phyloP scores from a whole-genome alignment of 2,797 vertebrate species.

The Odontamblyopus lacepedii region DNA sequence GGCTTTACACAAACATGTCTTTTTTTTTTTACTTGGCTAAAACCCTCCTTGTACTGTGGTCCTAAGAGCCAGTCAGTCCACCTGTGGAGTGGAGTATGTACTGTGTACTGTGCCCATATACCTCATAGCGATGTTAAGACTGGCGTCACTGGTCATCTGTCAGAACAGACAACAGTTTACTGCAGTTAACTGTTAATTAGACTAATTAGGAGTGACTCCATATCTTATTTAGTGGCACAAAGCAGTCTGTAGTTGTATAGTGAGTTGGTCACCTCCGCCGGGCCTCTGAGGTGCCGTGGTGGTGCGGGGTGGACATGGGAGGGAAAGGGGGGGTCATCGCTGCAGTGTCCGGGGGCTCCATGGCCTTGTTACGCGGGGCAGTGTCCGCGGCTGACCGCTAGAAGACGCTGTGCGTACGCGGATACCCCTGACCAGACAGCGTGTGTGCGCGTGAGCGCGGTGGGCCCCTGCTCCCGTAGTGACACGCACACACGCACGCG shows the following conservation, averaged over 20 bases:
- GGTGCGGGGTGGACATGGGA: conserved; percentile 7
- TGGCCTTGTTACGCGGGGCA: conserved; percentile 65
- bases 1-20: no score
- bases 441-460: conserved; percentile 33
- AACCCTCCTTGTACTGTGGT: no score
- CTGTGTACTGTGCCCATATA: neutral
- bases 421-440: conserved; percentile 60
- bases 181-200: neutral
- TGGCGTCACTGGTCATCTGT: neutral
- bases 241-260: no score
- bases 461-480: conserved; percentile 73
- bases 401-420: conserved; percentile 71
- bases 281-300: neutral
- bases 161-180: neutral
- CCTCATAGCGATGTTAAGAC: neutral
- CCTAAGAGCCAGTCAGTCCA: no score
- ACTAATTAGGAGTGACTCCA: neutral
- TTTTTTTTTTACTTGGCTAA: no score
- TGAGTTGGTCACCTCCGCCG: neutral
- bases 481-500: conserved; percentile 57
- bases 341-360: conserved; percentile 68
- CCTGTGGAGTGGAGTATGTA: neutral
- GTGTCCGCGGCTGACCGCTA: conserved; percentile 59
- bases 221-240: neutral
- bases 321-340: conserved; percentile 11